A percentile compares a stretch with the other conserved stretches of the same genome.
Conservation (phyloP, 2,888 invertebrate genomes). For the Cremastinae sp. region DNA sequence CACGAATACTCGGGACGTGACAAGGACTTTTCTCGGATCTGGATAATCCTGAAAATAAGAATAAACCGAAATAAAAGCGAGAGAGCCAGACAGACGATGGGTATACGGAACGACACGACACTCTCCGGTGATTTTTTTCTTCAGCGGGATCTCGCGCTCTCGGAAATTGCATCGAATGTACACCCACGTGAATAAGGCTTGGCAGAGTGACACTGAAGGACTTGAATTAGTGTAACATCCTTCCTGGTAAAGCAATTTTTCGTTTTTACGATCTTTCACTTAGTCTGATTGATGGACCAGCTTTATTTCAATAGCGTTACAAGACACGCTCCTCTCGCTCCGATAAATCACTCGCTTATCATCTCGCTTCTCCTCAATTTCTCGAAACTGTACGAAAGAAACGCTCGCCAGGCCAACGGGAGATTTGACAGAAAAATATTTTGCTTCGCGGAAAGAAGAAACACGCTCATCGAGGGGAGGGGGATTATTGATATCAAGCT, state of each 20-base stretch:
- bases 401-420: too few species aligned
- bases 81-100: constrained; percentile 29
- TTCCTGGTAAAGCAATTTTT: constrained; percentile 37
- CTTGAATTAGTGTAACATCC: constrained; percentile 42
- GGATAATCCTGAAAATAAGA: too few species aligned
- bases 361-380: too few species aligned
- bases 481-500: constrained; percentile 25
- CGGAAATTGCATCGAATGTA: constrained; percentile 33
- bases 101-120: constrained; percentile 12
- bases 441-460: neutral
- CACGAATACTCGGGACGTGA: constrained; percentile 17
- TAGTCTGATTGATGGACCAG: constrained; percentile 23
- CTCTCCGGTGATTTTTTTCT: constrained; percentile 7
- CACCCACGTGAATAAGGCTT: constrained; percentile 46
- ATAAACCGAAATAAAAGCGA: too few species aligned
- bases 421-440: neutral
- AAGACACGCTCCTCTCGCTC: constrained; percentile 1
- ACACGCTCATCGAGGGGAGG: neutral
- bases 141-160: neutral
- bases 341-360: constrained; percentile 2
- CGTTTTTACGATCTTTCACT: constrained; percentile 27
- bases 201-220: constrained; percentile 29
- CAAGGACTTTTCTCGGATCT: constrained; percentile 2
- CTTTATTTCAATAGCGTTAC: constrained; percentile 32
- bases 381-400: too few species aligned